Conservation (phyloP, 2,888 invertebrate species). For the Hyppa rectilinea region DNA sequence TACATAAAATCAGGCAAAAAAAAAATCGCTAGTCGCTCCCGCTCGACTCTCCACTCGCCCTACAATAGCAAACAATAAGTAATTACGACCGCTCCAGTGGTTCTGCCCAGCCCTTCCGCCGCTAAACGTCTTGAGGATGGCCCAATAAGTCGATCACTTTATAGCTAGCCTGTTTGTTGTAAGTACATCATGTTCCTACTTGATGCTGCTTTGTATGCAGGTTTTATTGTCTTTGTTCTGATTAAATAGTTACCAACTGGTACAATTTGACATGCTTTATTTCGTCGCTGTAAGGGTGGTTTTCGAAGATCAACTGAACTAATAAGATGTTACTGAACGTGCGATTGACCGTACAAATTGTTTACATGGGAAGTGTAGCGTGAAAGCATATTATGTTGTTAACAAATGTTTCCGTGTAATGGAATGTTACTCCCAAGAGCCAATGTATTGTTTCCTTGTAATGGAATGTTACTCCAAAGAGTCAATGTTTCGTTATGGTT, state of each 20-base stretch:
- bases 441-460: neutral
- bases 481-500: neutral
- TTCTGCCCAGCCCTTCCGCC: slow-evolving; percentile 80
- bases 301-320: neutral
- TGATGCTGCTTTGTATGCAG: slow-evolving; percentile 38
- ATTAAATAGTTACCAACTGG: neutral
- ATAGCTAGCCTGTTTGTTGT: slow-evolving; percentile 39
- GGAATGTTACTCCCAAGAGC: slow-evolving; percentile 4
- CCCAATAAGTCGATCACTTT: slow-evolving; percentile 54
- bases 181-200: slow-evolving; percentile 15
- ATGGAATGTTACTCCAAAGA: slow-evolving; percentile 3
- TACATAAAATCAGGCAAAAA: neutral
- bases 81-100: slow-evolving; percentile 80
- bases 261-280: neutral
- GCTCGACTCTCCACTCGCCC: slow-evolving; percentile 56
- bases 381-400: slow-evolving; percentile 24
- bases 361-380: slow-evolving; percentile 13
- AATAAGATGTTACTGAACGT: too few relatives aligned
- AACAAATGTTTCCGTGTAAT: neutral
- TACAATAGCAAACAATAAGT: slow-evolving; percentile 78
- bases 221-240: slow-evolving; percentile 36
- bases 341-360: neutral
- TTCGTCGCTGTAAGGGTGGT: neutral
- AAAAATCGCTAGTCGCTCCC: slow-evolving; percentile 40
- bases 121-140: slow-evolving; percentile 61